Conservation (phyloP, 1,140 invertebrate genomes). For the Hydropsyche tenuis region DNA sequence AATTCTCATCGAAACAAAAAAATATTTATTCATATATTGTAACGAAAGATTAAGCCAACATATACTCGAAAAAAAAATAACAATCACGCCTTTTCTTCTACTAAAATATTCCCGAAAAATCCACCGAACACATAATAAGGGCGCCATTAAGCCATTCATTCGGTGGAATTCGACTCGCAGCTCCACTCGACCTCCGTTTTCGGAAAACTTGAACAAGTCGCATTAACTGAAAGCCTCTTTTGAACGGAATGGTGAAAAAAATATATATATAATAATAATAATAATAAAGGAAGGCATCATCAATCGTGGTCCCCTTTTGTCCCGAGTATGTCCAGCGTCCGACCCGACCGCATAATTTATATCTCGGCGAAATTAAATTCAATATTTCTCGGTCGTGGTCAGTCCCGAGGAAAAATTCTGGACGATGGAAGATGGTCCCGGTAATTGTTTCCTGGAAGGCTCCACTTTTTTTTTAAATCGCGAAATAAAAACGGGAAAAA, state of each 20-base stretch:
- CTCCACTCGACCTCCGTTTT: background rate
- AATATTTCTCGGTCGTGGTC: slow-evolving; percentile 28
- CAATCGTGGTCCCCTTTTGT: slow-evolving; percentile 19
- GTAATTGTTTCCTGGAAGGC: slow-evolving; percentile 38
- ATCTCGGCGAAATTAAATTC: slow-evolving; percentile 22
- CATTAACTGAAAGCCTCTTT: slow-evolving; percentile 10
- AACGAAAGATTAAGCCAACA: too few species aligned
- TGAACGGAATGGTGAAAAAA: too few species aligned
- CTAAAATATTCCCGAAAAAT: too few species aligned
- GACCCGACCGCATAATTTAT: slow-evolving; percentile 11
- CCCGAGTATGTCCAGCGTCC: background rate
- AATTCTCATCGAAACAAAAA: too few species aligned
- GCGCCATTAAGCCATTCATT: too few species aligned
- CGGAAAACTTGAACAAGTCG: slow-evolving; percentile 16
- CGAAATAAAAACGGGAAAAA: background rate
- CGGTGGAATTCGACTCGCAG: background rate
- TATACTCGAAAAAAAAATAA: too few species aligned
- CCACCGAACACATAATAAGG: too few species aligned
- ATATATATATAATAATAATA: background rate
- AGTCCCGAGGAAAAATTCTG: slow-evolving; percentile 15
- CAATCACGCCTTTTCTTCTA: too few species aligned
- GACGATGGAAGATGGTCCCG: slow-evolving; percentile 28
- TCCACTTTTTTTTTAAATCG: background rate
- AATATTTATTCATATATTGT: too few species aligned
- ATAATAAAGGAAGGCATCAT: slow-evolving; percentile 7